Evolutionary conservation across 2,888 invertebrate genomes (phyloP).

Genomic region (Caradrina kadenii): DNA sequence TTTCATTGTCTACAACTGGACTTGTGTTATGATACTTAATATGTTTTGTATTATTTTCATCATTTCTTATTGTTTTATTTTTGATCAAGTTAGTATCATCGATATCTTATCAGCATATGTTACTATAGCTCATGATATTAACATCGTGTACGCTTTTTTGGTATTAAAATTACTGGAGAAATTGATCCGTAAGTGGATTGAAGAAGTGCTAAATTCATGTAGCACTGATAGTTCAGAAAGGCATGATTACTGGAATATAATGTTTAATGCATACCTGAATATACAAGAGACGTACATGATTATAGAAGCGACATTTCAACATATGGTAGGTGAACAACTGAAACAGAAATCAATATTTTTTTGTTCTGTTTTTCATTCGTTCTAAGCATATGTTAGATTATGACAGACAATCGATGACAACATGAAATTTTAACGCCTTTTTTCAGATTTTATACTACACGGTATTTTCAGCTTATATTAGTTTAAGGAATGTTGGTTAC

Average conservation of each 20-base stretch:
- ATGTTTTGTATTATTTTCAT: background rate
- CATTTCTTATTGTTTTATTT: background rate
- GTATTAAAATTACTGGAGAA: background rate
- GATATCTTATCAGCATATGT: background rate
- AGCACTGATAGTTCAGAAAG: background rate
- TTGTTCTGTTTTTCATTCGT: too few species aligned
- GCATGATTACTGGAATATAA: background rate
- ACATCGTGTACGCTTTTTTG: background rate
- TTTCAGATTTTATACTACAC: conserved; percentile 12
- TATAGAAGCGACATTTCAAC: conserved; percentile 8
- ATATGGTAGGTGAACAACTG: background rate
- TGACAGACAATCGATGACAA: too few species aligned
- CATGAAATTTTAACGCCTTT: too few species aligned
- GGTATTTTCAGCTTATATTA: background rate
- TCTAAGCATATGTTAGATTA: too few species aligned
- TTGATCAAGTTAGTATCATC: background rate
- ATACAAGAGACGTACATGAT: conserved; percentile 6
- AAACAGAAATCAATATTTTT: too few species aligned
- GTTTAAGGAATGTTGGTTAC: background rate
- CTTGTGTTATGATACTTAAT: background rate
- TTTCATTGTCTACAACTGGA: background rate
- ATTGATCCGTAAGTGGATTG: conserved; percentile 5
- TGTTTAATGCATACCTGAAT: background rate
- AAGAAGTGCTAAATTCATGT: background rate
- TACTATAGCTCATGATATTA: conserved; percentile 1